Evolutionary conservation across 2,797 vertebrate genomes (phyloP), one percentile per base, ranked within the genome.

Genomic region (Moxostoma hubbsi): DNA sequence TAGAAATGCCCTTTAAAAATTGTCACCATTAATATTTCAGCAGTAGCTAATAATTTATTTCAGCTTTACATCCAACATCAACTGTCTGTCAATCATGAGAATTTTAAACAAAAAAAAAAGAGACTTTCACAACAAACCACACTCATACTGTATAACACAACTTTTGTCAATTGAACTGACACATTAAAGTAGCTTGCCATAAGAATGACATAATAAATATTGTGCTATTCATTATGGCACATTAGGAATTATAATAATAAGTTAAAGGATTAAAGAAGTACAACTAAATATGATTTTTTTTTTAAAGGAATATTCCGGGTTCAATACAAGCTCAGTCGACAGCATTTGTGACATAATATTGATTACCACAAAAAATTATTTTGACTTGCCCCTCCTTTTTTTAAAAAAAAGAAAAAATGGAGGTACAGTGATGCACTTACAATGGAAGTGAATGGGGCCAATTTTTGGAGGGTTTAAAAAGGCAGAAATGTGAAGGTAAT

Each of bases 1-100:
- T 96, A 95, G 94, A 97, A 96, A 95, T 92, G 90, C 93, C 91
- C 12, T 65, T 15, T 77, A 73, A 74, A 68, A 90, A 54, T 68
- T 61, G 47, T 90, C 94, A 94, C 93, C 95, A 94, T 93, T 94
- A 93, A 96, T 89, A 55, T 55, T 16, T 47, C 51, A 75, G 62
- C 54, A 15, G 58, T 73, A 45, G 59, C 59, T 62, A n/a, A 73
- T 45, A 5, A 59, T 24, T 15, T 24, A 53, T 54, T 16, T 74
- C 16, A 67, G 24, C 13, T 43, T 76, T 9, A 36, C 74, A 67
- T 67, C 55, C 18, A 5, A 49, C 45, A 57, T 63, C 1, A 12
- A 7, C 59, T 45, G 13, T 46, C 46, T 13, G 11, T 63, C 24
- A 63, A 10, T 43, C 12, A 47, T 46, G 61, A 43, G 5, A 11